Percentiles rank a stretch among this genome's conserved stretches.
These are phyloP conservation scores for Geococcyx californianus DNA, from an alignment of 2,113 vertebrate genomes.

Conservation along the genomic window DNA sequence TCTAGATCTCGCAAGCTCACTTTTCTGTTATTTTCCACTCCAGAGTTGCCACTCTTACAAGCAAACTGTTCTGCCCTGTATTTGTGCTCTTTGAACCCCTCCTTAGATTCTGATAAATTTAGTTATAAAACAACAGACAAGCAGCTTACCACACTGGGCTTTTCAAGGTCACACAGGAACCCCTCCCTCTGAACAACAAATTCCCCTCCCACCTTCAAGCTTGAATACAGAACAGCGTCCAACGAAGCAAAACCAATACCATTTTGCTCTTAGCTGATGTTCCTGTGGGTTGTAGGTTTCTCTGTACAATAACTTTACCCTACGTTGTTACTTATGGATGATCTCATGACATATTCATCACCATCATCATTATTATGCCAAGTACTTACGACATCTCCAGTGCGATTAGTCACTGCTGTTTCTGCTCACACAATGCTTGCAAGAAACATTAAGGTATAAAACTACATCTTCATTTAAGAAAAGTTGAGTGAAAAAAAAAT, in stretches of 20 bases:
- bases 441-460: neutral
- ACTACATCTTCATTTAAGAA: neutral
- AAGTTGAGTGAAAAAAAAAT: neutral
- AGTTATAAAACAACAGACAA: neutral
- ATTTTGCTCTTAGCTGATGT: neutral
- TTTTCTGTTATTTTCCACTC: neutral
- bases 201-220: neutral
- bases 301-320: neutral
- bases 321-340: neutral
- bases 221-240: neutral
- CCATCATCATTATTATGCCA: neutral
- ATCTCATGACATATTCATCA: neutral
- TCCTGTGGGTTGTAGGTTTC: neutral
- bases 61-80: neutral
- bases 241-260: neutral
- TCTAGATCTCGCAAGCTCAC: neutral
- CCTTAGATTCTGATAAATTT: neutral
- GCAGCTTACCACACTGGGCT: neutral
- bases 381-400: neutral
- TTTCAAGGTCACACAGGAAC: neutral
- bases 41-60: neutral
- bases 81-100: neutral
- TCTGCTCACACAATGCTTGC: neutral
- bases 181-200: neutral
- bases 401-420: neutral